Base-by-base conservation (phyloP, 2,113 vertebrate genomes). In the Chaetorhynchus papuensis region DNA sequence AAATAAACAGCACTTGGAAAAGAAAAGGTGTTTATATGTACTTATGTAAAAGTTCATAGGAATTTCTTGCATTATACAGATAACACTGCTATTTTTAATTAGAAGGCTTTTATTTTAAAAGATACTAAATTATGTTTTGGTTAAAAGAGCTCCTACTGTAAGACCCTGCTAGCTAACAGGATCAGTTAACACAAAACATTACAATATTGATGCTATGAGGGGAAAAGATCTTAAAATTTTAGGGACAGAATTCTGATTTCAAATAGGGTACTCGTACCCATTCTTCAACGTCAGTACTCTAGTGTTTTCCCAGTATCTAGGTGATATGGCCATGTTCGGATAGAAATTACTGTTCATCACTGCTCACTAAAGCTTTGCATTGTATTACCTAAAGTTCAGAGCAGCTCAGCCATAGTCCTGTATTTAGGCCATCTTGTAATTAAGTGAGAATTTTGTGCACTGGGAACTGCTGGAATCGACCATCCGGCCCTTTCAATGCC, bases 341-440 rank as follows among this genome's bases (percentile, higher is more conserved):
- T 35, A 94, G 44, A 89, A 84, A 92, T 76, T 70, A 88, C 27
- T 83, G 50, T 31, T 78, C 70, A 80, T 17, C 30, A n/a, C 9
- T 82, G 54, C 72, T 85, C 76, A 68, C 54, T 68, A 93, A 91
- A 92, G 90, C 80, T 90, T 94, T 93, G 91, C 82, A 69, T 89
- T 84, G 17, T 56, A 54, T 47, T 90, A 95, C 89, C 77, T 83
- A 90, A 93, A 86, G 78, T 54, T 71, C 87, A 33, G 68, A 89
- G 83, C 52, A 93, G 93, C 81, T 97, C 92, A 83, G 81, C 59
- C 17, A 12, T 82, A 83, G 86, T 85, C 63, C 83, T 90, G 63
- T 93, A 95, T 96, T 92, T 89, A 96, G 91, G 94, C 90, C 81
- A 95, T 95, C 91, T 66, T 90, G 79, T 93, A 97, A 97, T 94